Evolutionary conservation across 2,888 invertebrate genomes (phyloP), one percentile per base, ranked within the genome.

Genomic region (Hypolimnas misippus): DNA sequence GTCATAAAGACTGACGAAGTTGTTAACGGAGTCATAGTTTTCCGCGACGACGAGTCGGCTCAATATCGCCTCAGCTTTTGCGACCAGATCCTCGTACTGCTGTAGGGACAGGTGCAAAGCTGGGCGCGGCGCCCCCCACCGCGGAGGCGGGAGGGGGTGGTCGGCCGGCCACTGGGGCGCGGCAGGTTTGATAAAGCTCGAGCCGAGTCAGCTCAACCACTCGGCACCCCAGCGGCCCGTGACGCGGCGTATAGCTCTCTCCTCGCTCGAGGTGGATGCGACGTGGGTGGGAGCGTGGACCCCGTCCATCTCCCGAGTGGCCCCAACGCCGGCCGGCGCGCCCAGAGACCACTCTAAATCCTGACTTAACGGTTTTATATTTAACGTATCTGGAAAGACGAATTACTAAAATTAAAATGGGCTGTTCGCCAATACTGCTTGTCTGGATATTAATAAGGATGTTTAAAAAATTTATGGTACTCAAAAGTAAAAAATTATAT

Each of bases 181-280:
- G 68, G 81, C 68, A 61, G 80, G 71, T 70, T 77, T 79, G 65
- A 74, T 77, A 70, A 77, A 56, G 33, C 76, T 83, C 66, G 83
- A 81, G 94, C 95, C 96, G 97, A 98, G 97, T 98, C 98, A 98
- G 97, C 97, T 97, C 94, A 98, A 97, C 98, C 98, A 98, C 93
- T 97, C 97, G 93, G 95, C 95, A 86, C 97, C 97, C 97, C 97
- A 97, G 83, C 97, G 96, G 80, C 96, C 97, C 85, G 96, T 96
- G 80, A 91, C 84, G 84, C 91, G 91, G 84, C 86, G 90, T 21
- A 90, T 78, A 77, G 87, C 84, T 70, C 87, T 81, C 86, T 91
- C 91, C 80, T 91, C 91, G 77, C 83, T 82, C 52, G 91, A 89
- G 63, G 85, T 83, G 68, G 87, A 87, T 58, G 85, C 87, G 69